Conservation (phyloP, 2,888 invertebrate species). For the Latrodectus hesperus region DNA sequence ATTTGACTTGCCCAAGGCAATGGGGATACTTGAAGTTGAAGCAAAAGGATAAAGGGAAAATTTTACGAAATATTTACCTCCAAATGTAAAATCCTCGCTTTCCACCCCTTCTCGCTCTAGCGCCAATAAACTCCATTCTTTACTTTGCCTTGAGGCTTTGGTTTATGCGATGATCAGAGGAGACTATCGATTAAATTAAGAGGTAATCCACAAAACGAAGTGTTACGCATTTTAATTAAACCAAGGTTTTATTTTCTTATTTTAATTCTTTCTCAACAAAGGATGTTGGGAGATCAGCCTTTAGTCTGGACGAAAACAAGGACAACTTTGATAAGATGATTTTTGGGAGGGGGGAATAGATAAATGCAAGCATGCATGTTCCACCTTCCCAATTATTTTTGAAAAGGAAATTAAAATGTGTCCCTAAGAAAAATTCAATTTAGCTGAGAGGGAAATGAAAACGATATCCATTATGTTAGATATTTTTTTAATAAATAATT, state of each 20-base stretch:
- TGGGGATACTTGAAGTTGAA: constrained; percentile 15
- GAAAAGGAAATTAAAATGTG: constrained; percentile 55
- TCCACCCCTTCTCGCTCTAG: not conserved
- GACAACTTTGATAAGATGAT: too few species aligned
- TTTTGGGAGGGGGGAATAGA: too few species aligned
- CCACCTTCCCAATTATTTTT: constrained; percentile 48
- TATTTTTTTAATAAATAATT: too few species aligned
- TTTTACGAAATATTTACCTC: constrained; percentile 56
- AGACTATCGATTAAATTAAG: constrained; percentile 56
- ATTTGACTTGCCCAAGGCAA: constrained; percentile 39
- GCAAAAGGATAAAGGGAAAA: constrained; percentile 28
- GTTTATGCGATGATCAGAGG: constrained; percentile 34
- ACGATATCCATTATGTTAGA: too few species aligned
- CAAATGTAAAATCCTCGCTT: constrained; percentile 19
- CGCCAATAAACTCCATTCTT: constrained; percentile 8
- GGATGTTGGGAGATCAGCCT: not conserved
- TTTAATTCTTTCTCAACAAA: not conserved
- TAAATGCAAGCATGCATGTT: not conserved
- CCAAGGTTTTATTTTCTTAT: not conserved
- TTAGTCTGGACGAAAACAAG: too few species aligned
- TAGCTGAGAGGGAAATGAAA: not conserved
- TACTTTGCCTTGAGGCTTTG: constrained; percentile 13
- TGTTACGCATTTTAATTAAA: constrained; percentile 51
- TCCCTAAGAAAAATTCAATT: not conserved
- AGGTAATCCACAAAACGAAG: constrained; percentile 1